These are phyloP conservation scores for Cromileptes altivelis DNA, from an alignment of 2,113 vertebrate genomes.

Conservation along the genomic window DNA sequence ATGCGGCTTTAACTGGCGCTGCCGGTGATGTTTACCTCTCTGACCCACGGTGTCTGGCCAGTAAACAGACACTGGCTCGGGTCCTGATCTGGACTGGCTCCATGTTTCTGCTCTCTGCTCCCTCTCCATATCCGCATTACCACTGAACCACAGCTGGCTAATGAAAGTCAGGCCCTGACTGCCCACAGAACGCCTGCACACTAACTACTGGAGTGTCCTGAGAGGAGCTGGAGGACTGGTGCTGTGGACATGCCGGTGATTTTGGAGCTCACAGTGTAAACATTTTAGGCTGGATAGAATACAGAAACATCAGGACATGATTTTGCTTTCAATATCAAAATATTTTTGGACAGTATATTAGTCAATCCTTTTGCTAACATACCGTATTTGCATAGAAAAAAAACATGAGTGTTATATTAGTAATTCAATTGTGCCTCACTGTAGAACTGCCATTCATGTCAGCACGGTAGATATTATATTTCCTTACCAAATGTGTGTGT, in stretches of 20 bases:
- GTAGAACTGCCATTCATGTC: not conserved
- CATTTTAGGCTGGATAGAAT: not conserved
- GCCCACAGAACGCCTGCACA: slow-evolving; percentile 45
- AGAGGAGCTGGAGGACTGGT: slow-evolving; percentile 6
- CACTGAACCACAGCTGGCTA: slow-evolving; percentile 63
- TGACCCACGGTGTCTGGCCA: slow-evolving; percentile 42
- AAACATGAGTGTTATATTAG: slow-evolving; percentile 9
- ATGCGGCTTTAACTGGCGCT: slow-evolving; percentile 28
- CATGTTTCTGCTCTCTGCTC: slow-evolving; percentile 49
- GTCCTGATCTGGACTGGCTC: slow-evolving; percentile 43
- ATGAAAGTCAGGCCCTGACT: slow-evolving; percentile 65
- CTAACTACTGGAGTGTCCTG: slow-evolving; percentile 46
- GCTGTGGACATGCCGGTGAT: slow-evolving; percentile 15
- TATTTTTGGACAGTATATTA: slow-evolving; percentile 3
- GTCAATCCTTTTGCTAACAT: slow-evolving; percentile 9
- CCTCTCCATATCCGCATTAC: slow-evolving; percentile 52
- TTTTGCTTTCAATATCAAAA: slow-evolving; percentile 2
- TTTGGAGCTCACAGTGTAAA: slow-evolving; percentile 33
- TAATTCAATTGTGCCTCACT: not conserved
- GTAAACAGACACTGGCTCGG: slow-evolving; percentile 56
- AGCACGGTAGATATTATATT: slow-evolving; percentile 2
- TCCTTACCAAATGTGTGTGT: slow-evolving; percentile 15
- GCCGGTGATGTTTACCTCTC: slow-evolving; percentile 49
- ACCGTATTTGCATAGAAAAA: slow-evolving; percentile 10
- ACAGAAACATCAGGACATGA: slow-evolving; percentile 17